Evolutionary conservation across 2,113 vertebrate species (phyloP).

Genomic region (Pardalotus punctatus): DNA sequence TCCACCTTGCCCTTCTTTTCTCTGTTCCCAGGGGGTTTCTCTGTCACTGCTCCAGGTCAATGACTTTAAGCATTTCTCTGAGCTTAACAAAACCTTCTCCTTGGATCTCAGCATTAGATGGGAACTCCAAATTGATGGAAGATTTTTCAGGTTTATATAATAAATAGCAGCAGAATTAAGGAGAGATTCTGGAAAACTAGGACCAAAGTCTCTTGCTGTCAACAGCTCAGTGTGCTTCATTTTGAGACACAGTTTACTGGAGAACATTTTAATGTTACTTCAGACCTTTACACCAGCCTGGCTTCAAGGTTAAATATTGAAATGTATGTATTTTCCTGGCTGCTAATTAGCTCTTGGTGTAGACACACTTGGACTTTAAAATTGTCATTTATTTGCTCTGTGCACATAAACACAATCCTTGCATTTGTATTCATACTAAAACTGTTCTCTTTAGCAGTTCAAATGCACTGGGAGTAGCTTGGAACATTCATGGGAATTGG

Average conservation of each 20-base stretch:
- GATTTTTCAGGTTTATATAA: neutral
- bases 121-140: neutral
- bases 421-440: neutral
- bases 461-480: neutral
- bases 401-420: accelerated
- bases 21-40: neutral
- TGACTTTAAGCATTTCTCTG: neutral
- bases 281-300: neutral
- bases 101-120: neutral
- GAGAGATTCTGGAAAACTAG: neutral
- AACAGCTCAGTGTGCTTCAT: neutral
- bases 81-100: neutral
- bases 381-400: neutral
- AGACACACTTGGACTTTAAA: neutral
- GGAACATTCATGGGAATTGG: neutral
- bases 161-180: neutral
- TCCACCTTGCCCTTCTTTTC: neutral
- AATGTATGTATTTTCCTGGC: neutral
- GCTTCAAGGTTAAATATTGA: neutral
- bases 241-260: neutral
- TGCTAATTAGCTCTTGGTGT: neutral
- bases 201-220: neutral
- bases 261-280: neutral
- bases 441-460: neutral
- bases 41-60: neutral